Conservation (phyloP, 2,888 invertebrate genomes). For the Caenorhabditis sp. region DNA sequence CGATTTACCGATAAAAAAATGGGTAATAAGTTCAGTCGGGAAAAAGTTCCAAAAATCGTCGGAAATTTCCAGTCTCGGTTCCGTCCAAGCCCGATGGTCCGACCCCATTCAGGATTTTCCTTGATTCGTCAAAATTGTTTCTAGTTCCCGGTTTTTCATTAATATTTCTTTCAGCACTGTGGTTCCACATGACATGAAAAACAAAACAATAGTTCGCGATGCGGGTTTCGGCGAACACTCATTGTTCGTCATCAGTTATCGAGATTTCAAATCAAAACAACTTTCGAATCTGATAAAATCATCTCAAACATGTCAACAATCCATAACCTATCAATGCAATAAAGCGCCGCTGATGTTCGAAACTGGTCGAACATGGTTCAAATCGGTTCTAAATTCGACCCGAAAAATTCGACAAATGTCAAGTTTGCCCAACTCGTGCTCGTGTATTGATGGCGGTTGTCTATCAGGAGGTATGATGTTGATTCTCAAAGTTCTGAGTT, state of each 20-base stretch:
- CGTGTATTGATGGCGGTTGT: constrained; percentile 49
- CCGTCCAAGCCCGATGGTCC: too few species aligned
- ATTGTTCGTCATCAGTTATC: constrained; percentile 46
- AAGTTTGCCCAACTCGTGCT: constrained; percentile 31
- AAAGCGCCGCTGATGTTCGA: constrained; percentile 55
- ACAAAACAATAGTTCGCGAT: constrained; percentile 43
- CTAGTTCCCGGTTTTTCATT: too few species aligned
- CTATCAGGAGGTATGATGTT: constrained; percentile 32
- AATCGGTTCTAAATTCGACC: constrained; percentile 32
- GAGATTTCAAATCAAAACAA: constrained; percentile 52
- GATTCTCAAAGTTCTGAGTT: neutral
- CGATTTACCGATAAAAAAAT: too few species aligned
- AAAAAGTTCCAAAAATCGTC: too few species aligned
- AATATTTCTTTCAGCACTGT: neutral
- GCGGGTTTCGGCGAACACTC: constrained; percentile 35
- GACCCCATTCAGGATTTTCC: too few species aligned
- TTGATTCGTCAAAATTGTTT: too few species aligned
- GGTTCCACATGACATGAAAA: constrained; percentile 56
- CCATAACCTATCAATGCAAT: constrained; percentile 52
- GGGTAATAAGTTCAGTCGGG: too few species aligned
- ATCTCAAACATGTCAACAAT: constrained; percentile 49
- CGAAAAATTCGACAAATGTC: constrained; percentile 44
- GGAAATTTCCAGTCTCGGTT: too few species aligned
- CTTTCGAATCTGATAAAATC: constrained; percentile 37
- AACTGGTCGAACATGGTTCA: constrained; percentile 53